Conservation (phyloP, 2,797 vertebrate species). For the Sternotherus odoratus region DNA sequence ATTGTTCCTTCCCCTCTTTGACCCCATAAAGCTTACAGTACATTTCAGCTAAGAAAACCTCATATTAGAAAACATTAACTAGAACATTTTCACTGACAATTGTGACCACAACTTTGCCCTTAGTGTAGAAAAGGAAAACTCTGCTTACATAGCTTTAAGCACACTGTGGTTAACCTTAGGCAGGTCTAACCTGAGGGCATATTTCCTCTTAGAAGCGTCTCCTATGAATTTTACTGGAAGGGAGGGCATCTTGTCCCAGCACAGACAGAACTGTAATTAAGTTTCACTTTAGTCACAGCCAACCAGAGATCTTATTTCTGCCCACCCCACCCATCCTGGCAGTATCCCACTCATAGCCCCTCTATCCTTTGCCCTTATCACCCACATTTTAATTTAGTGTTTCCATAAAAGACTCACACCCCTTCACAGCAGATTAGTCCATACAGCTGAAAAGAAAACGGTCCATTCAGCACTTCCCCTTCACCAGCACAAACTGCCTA, state of each 20-base stretch:
- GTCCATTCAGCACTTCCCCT: not conserved
- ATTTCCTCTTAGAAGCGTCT: not conserved
- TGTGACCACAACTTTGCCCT: not conserved
- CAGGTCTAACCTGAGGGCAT: not conserved
- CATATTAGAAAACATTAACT: not conserved
- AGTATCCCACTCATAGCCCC: not conserved
- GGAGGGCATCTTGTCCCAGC: not conserved
- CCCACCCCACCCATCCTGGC: not conserved
- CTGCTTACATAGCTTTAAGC: not conserved
- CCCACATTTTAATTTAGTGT: not conserved
- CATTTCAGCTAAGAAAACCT: not conserved
- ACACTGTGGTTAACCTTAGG: not conserved
- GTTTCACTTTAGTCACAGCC: not conserved
- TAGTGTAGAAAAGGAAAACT: not conserved
- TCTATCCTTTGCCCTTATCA: not conserved
- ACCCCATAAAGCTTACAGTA: not conserved
- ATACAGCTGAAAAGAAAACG: not conserved
- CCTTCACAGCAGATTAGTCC: not conserved
- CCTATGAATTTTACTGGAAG: not conserved
- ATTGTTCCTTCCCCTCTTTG: not conserved
- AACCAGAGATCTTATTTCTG: not conserved
- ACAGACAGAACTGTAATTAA: not conserved
- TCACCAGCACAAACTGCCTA: not conserved
- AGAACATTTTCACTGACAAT: not conserved
- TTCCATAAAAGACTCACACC: not conserved